A percentile compares a stretch with the other conserved stretches of the same genome.
Evolutionary conservation across 2,888 invertebrate species (phyloP).

Genomic region (Iselma pallidipennis): DNA sequence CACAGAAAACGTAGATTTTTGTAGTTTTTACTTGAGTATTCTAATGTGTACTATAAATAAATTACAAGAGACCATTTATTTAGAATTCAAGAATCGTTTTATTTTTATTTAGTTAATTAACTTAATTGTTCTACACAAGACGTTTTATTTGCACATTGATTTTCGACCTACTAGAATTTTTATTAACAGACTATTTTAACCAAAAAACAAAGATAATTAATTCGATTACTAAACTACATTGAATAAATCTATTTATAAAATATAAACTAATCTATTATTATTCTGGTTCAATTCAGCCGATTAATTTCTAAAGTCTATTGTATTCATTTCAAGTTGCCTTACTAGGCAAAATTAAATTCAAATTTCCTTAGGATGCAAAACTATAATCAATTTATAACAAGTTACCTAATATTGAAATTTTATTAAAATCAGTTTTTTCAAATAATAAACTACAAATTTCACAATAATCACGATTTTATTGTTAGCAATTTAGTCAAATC

Average conservation of each 20-base stretch:
- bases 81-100: slow-evolving; percentile 16
- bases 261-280: slow-evolving; percentile 16
- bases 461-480: too few species aligned
- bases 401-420: too few species aligned
- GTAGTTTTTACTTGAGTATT: slow-evolving; percentile 13
- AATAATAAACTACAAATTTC: too few species aligned
- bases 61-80: slow-evolving; percentile 13
- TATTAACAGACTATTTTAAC: background rate
- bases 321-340: slow-evolving; percentile 8
- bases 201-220: slow-evolving; percentile 15
- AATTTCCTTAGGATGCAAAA: background rate
- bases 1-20: slow-evolving; percentile 19
- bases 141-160: slow-evolving; percentile 2
- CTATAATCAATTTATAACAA: background rate
- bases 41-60: slow-evolving; percentile 7
- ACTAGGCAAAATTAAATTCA: slow-evolving; percentile 3
- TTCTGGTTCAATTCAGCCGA: slow-evolving; percentile 17
- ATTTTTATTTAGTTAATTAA: slow-evolving; percentile 14
- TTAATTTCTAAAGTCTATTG: slow-evolving; percentile 21
- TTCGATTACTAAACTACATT: slow-evolving; percentile 5
- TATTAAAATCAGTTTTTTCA: too few species aligned
- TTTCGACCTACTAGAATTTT: background rate
- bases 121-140: slow-evolving; percentile 15
- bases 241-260: slow-evolving; percentile 13
- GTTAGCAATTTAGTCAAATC: too few species aligned